A percentile compares a stretch with the other conserved stretches of the same genome.
Conservation (phyloP, 1,140 invertebrate genomes). For the Ectropis grisescens region DNA sequence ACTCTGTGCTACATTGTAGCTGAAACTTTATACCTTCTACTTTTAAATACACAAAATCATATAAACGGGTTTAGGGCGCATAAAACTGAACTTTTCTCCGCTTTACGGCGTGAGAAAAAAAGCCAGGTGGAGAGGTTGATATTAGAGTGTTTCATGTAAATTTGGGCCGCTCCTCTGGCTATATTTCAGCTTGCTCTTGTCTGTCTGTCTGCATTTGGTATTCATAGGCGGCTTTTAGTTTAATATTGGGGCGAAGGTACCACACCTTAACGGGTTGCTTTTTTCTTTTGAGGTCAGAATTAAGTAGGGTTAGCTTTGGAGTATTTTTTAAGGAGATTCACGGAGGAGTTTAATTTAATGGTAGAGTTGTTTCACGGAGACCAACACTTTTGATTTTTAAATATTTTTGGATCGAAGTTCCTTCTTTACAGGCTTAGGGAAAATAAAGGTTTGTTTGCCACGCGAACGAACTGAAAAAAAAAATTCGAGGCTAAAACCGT, state of each 20-base stretch:
- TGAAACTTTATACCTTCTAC: too few relatives aligned
- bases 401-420: too few relatives aligned
- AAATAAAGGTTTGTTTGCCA: too few relatives aligned
- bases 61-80: slow-evolving; percentile 7
- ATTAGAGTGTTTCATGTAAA: slow-evolving; percentile 60
- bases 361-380: too few relatives aligned
- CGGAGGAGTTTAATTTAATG: too few relatives aligned
- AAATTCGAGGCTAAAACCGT: too few relatives aligned
- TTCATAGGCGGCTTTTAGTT: slow-evolving; percentile 34
- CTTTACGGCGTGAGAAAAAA: slow-evolving; percentile 49
- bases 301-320: slow-evolving; percentile 2
- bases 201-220: slow-evolving; percentile 41
- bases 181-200: slow-evolving; percentile 39
- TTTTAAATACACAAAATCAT: slow-evolving; percentile 1
- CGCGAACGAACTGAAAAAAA: too few relatives aligned
- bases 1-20: too few relatives aligned
- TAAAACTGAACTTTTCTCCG: slow-evolving; percentile 36
- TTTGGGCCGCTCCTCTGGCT: slow-evolving; percentile 31
- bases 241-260: slow-evolving; percentile 30
- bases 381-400: too few relatives aligned
- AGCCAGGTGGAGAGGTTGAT: slow-evolving; percentile 35
- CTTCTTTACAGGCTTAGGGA: too few relatives aligned
- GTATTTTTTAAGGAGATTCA: too few relatives aligned
- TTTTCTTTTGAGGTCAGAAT: slow-evolving; percentile 10
- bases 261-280: slow-evolving; percentile 4